phyloP scores from a whole-genome alignment of 2,888 invertebrate genomes.

The Rhamnusium bicolor region DNA sequence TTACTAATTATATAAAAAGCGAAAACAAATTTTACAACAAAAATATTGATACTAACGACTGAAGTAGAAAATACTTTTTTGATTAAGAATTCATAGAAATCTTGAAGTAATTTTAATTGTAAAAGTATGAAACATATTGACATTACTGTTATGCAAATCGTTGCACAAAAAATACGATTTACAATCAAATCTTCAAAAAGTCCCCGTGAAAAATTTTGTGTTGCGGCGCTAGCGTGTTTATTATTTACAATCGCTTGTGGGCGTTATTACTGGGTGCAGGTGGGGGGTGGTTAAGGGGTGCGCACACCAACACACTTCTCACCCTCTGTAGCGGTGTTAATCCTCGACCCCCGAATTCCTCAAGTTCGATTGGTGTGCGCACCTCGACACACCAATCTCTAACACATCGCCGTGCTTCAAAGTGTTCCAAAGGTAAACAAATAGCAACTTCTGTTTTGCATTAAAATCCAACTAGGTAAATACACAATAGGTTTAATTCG shows the following conservation, averaged over 20 bases:
- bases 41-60: neutral
- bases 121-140: neutral
- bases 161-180: no score
- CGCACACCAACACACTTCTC: conserved; percentile 68
- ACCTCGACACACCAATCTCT: conserved; percentile 62
- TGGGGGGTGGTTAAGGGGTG: conserved; percentile 64
- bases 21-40: neutral
- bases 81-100: neutral
- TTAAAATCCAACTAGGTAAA: conserved; percentile 24
- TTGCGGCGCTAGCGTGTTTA: conserved; percentile 27
- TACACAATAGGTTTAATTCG: conserved; percentile 20
- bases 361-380: conserved; percentile 61
- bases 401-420: conserved; percentile 38
- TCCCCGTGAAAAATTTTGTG: conserved; percentile 18
- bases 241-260: conserved; percentile 44
- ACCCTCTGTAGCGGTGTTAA: conserved; percentile 49
- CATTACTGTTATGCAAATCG: neutral
- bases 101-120: no score
- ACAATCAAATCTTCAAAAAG: neutral
- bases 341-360: conserved; percentile 43
- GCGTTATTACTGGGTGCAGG: conserved; percentile 39
- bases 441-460: conserved; percentile 40
- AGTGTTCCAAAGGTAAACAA: conserved; percentile 27
- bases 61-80: neutral
- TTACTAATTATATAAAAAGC: no score